Evolutionary conservation across 2,888 invertebrate species (phyloP), one percentile per base, ranked within the genome.

Genomic region (Leptopilina myrica): DNA sequence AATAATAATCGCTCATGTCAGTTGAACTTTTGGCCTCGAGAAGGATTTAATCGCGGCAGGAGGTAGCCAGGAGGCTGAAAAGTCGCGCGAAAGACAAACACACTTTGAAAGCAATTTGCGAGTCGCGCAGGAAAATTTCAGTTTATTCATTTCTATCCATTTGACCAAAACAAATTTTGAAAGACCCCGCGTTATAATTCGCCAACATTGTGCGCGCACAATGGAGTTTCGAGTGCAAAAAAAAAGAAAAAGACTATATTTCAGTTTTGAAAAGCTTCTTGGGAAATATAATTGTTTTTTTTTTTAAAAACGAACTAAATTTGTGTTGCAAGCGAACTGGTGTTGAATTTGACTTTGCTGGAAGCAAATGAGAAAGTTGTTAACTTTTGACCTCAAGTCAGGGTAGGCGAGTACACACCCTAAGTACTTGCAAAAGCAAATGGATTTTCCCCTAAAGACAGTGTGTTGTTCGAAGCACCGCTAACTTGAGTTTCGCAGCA

Each of bases 191-290:
- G n/a, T n/a, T n/a, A n/a, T 49, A 56, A 65, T 59, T 65, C 15
- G 59, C 53, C 49, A 20, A 11, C 43, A 8, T 43, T 43, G 8
- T 67, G 43, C 65, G 43, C 65, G 20, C 20, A 20, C 20, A 33
- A 5, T 33, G 76, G 43, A 73, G 53, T 73, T 33, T 33, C 80
- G 84, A 85, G 86, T 83, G 86, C 86, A 88, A 90, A 89, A 88
- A 89, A 90, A 90, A 88, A n/a, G n/a, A n/a, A 87, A 89, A 88
- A 84, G 85, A 80, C 6, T 1, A 81, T 83, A 33, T 33, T 33
- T 2, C 33, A 83, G 64, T 20, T 20, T 20, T 20, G 20, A 20
- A 20, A 20, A 20, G 20, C 20, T 20, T 20, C 20, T 20, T 20
- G 20, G 20, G 20, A 20, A 20, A 20, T 33, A 33, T 33, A 33